Base-by-base conservation (phyloP, 2,113 vertebrate genomes). In the Agapornis roseicollis region DNA sequence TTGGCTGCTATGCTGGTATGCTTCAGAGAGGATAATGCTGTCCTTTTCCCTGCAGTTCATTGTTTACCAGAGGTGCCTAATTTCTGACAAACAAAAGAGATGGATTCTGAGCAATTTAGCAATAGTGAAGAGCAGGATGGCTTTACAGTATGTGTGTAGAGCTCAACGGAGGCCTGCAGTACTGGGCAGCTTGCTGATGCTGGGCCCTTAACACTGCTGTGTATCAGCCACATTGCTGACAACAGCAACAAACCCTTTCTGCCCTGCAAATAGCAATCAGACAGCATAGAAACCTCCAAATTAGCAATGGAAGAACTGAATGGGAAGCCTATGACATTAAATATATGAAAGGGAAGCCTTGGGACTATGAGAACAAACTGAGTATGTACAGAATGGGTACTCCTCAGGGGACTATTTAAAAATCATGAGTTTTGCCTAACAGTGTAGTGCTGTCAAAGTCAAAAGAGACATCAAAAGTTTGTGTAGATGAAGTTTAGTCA, bases 41-140 rank as follows among this genome's bases (percentile, higher is more conserved):
- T 71, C 72, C 56, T 90, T 88, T 78, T 24, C 63, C 68, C 64
- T 47, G 80, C 83, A 88, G 64, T 78, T 95, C 79, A 71, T 87
- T n/a, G 14, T 91, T 95, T 84, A 88, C 46, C 64, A 56, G 87
- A 93, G 90, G 73, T 93, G 52, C 61, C 65, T 89, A 52, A 93
- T 93, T 96, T 96, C 82, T 83, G 53, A 70, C 64, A 84, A 85
- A 91, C 72, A 94, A 94, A 94, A 88, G 60, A 58, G 60, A 87
- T 39, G 46, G 68, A 85, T 85, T 93, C 79, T 74, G 81, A 50
- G 90, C 85, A 78, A 53, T 72, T 92, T 91, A 55, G 64, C 80
- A 96, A 86, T 78, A 94, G 64, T 52, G 29, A 83, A 84, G 85
- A 23, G 20, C 61, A 73, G 80, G 41, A 44, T 71, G 61, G 50